Percentiles rank a stretch among this genome's conserved stretches.
phyloP scores from a whole-genome alignment of 2,113 vertebrate genomes.

The Peromyscus californicus region DNA sequence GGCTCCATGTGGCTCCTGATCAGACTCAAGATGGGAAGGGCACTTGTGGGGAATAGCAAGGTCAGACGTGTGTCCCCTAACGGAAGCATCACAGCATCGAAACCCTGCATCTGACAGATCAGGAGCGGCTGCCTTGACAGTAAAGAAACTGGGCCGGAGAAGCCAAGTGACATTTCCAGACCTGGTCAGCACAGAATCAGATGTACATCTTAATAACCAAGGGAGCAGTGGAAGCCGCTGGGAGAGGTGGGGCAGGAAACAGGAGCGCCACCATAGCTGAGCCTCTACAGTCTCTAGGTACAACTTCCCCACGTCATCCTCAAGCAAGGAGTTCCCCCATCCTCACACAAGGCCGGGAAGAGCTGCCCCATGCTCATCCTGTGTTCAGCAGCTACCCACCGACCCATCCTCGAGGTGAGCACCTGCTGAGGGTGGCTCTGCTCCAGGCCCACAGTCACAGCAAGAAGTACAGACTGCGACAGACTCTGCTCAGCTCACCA shows the following conservation, averaged over 20 bases:
- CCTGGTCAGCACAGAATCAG: background rate
- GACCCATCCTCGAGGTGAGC: background rate
- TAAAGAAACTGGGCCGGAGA: background rate
- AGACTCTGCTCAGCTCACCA: background rate
- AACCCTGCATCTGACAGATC: background rate
- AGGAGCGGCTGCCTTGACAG: no score
- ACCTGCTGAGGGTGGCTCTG: background rate
- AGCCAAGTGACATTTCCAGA: background rate
- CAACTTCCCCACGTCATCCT: rapidly evolving
- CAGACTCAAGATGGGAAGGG: background rate
- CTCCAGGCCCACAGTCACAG: background rate
- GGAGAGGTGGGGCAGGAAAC: background rate
- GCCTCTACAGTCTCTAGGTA: background rate
- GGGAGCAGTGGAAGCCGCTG: no score
- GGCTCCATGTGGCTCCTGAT: background rate
- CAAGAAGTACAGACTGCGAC: background rate
- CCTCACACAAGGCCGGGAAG: no score
- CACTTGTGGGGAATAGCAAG: background rate
- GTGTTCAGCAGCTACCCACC: background rate
- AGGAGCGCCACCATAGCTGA: background rate
- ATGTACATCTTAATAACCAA: background rate
- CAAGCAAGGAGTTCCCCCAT: rapidly evolving
- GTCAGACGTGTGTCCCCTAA: background rate
- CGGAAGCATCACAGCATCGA: rapidly evolving
- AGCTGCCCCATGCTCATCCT: no score